Percentiles rank a stretch among this genome's conserved stretches.
Conservation (phyloP, 2,888 invertebrate species). For the Celastrina argiolus region DNA sequence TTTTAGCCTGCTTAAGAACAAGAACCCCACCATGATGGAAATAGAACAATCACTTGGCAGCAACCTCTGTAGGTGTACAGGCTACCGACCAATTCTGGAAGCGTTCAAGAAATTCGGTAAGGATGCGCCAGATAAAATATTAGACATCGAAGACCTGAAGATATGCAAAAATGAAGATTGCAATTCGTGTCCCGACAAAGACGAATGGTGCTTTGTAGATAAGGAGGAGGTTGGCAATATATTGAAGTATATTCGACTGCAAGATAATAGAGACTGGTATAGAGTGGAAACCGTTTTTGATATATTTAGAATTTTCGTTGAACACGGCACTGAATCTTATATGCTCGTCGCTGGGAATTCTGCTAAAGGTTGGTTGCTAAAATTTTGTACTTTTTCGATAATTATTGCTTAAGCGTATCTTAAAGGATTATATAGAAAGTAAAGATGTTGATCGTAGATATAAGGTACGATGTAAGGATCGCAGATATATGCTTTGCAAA, state of each 20-base stretch:
- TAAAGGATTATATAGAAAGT: too few species aligned
- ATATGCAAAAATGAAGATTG: conserved; percentile 37
- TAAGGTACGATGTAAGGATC: too few species aligned
- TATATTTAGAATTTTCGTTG: conserved; percentile 59
- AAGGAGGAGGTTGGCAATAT: conserved; percentile 36
- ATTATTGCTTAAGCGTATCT: too few species aligned
- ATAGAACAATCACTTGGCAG: conserved; percentile 85
- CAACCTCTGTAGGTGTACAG: conserved; percentile 86
- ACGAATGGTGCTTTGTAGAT: conserved; percentile 50
- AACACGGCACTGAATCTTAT: conserved; percentile 59
- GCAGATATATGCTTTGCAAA: too few species aligned
- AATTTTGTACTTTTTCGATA: neutral
- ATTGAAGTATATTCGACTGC: conserved; percentile 40
- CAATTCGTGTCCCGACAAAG: conserved; percentile 35
- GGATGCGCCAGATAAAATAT: conserved; percentile 51
- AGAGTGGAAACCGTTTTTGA: conserved; percentile 65
- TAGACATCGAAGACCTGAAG: conserved; percentile 50
- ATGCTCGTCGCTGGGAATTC: conserved; percentile 84
- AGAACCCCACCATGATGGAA: conserved; percentile 74
- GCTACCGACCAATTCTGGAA: conserved; percentile 80
- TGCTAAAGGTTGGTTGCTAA: conserved; percentile 79
- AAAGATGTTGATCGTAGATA: too few species aligned
- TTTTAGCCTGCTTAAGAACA: conserved; percentile 56
- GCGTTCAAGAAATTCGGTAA: conserved; percentile 79
- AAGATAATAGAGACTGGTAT: conserved; percentile 65